Conservation (phyloP, 1,140 invertebrate species). For the Drosophila tristis region DNA sequence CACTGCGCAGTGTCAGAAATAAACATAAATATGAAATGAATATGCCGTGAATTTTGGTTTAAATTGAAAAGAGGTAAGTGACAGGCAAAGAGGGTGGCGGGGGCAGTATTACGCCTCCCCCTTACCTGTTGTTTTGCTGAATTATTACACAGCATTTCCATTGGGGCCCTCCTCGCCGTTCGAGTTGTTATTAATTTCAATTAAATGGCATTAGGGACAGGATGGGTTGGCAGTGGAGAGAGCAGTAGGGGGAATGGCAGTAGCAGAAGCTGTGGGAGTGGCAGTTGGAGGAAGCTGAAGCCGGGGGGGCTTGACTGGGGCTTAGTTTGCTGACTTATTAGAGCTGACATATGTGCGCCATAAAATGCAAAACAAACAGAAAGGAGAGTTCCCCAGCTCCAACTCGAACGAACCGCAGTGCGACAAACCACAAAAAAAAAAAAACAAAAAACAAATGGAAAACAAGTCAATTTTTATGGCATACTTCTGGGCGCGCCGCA, state of each 20-base stretch:
- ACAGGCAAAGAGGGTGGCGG: background rate
- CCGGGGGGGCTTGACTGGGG: background rate
- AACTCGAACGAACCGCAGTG: background rate
- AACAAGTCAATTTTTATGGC: constrained; percentile 61
- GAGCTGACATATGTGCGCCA: constrained; percentile 42
- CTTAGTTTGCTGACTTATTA: constrained; percentile 39
- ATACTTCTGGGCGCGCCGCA: constrained; percentile 16
- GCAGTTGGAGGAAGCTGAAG: too few species aligned
- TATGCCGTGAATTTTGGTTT: constrained; percentile 22
- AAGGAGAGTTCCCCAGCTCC: constrained; percentile 6
- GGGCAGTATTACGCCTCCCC: too few species aligned
- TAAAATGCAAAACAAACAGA: constrained; percentile 19
- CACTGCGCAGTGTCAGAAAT: constrained; percentile 25
- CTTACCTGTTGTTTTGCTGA: too few species aligned
- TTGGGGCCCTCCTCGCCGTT: too few species aligned
- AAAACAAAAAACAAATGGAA: constrained; percentile 15
- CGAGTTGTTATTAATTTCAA: too few species aligned
- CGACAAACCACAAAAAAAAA: constrained; percentile 7
- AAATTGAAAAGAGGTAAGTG: constrained; percentile 4
- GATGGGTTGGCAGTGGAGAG: too few species aligned
- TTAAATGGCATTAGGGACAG: too few species aligned
- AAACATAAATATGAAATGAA: constrained; percentile 49
- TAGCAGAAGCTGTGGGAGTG: too few species aligned
- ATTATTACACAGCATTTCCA: too few species aligned
- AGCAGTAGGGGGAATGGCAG: too few species aligned